Evolutionary conservation across 1,140 invertebrate genomes (phyloP).

Genomic region (Trissolcus basalis): DNA sequence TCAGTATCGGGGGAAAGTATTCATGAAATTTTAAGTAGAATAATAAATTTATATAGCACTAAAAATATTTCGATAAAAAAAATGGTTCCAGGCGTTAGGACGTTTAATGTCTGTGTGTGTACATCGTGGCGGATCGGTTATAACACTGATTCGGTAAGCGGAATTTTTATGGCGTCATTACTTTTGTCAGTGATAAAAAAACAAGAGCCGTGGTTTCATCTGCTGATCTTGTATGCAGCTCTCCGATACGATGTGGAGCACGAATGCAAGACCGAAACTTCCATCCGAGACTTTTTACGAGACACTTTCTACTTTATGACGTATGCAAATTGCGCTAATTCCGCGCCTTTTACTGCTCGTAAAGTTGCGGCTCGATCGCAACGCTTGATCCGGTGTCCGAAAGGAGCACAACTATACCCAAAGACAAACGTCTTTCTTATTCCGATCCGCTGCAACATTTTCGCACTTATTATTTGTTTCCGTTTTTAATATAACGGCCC

Average conservation of each 20-base stretch:
- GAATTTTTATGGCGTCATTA: slow-evolving; percentile 71
- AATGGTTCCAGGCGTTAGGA: slow-evolving; percentile 6
- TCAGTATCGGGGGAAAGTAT: no score
- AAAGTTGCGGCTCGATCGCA: slow-evolving; percentile 13
- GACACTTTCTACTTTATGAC: slow-evolving; percentile 70
- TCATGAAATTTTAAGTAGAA: no score
- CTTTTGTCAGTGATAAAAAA: slow-evolving; percentile 63
- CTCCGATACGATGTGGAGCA: slow-evolving; percentile 29
- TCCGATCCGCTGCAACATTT: slow-evolving; percentile 45
- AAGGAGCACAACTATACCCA: no score
- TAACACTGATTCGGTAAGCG: slow-evolving; percentile 62
- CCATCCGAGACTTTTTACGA: slow-evolving; percentile 68
- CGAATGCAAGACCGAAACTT: slow-evolving; percentile 15
- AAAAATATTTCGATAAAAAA: no score
- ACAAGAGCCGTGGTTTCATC: slow-evolving; percentile 50
- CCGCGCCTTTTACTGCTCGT: slow-evolving; percentile 57
- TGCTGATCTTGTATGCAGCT: slow-evolving; percentile 41
- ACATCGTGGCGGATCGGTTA: slow-evolving; percentile 56
- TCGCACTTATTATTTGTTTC: slow-evolving; percentile 53
- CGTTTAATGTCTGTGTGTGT: slow-evolving; percentile 55
- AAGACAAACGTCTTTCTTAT: slow-evolving; percentile 41
- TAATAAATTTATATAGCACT: no score
- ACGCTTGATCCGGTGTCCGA: neutral
- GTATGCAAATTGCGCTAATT: slow-evolving; percentile 73
- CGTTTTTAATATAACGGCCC: slow-evolving; percentile 55